A percentile compares a stretch with the other conserved stretches of the same genome.
These are phyloP conservation scores for Hymenopus coronatus DNA, from an alignment of 2,888 invertebrate genomes.

Conservation along the genomic window DNA sequence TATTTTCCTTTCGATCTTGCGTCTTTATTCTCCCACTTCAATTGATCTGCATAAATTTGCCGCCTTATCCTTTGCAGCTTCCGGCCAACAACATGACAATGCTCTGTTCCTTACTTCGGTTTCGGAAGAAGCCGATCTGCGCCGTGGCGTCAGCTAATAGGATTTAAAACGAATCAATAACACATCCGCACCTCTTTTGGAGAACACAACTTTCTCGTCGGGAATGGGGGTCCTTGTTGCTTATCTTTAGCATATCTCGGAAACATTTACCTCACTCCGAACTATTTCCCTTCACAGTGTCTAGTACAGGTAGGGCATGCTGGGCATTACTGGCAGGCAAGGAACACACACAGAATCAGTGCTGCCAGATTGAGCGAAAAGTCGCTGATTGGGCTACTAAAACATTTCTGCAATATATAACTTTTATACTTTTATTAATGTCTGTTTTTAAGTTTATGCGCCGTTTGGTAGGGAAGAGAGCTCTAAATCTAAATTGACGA, in stretches of 20 bases:
- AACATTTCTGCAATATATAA: too few species aligned
- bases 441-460: too few species aligned
- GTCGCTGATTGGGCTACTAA: too few species aligned
- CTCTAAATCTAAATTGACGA: too few species aligned
- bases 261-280: too few species aligned
- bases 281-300: too few species aligned
- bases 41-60: constrained; percentile 16
- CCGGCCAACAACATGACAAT: constrained; percentile 2
- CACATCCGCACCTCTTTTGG: neutral
- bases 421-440: too few species aligned
- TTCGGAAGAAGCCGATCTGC: neutral
- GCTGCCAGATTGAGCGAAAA: too few species aligned
- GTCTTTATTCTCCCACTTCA: neutral
- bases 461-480: too few species aligned
- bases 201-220: neutral
- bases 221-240: neutral
- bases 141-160: constrained; percentile 31
- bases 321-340: too few species aligned
- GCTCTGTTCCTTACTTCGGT: neutral
- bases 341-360: too few species aligned
- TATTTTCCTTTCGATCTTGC: neutral
- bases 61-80: constrained; percentile 2
- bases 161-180: constrained; percentile 34
- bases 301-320: too few species aligned
- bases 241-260: neutral